Conservation (phyloP, 2,888 invertebrate genomes). For the Hirtodrosophila duncani region DNA sequence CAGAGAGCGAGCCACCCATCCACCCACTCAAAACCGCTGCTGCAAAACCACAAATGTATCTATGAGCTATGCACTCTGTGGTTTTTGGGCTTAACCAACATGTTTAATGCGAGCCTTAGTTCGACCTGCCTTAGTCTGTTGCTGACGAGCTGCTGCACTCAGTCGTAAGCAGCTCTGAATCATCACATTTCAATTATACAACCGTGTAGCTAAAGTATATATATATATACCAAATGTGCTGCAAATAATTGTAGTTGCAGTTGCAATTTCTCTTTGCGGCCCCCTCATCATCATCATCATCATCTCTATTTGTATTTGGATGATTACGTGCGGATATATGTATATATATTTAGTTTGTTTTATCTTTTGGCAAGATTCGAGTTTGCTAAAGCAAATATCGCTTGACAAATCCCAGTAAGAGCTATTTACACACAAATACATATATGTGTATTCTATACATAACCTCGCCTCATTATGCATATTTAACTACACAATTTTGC, state of each 20-base stretch:
- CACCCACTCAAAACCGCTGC: slow-evolving; percentile 11
- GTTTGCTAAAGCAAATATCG: too few relatives aligned
- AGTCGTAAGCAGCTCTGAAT: slow-evolving; percentile 49
- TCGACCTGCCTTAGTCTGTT: neutral
- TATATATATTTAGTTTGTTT: too few relatives aligned
- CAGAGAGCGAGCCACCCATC: neutral
- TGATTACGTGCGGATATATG: neutral
- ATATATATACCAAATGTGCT: slow-evolving; percentile 38
- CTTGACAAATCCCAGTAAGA: too few relatives aligned
- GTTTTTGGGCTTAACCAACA: neutral
- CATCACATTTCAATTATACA: slow-evolving; percentile 64
- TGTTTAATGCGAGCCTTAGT: neutral
- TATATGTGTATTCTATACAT: too few relatives aligned
- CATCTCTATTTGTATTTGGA: neutral
- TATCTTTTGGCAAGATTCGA: too few relatives aligned
- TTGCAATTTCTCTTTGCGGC: too few relatives aligned
- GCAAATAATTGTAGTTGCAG: slow-evolving; percentile 41
- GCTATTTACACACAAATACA: too few relatives aligned
- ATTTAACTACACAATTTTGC: too few relatives aligned
- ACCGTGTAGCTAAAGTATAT: too few relatives aligned
- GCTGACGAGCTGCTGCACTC: slow-evolving; percentile 23
- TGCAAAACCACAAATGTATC: slow-evolving; percentile 18
- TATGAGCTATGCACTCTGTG: slow-evolving; percentile 11
- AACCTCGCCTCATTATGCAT: too few relatives aligned
- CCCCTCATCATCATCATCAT: too few relatives aligned